Conservation (phyloP, 2,113 vertebrate species). For the Atherinomorus stipes region DNA sequence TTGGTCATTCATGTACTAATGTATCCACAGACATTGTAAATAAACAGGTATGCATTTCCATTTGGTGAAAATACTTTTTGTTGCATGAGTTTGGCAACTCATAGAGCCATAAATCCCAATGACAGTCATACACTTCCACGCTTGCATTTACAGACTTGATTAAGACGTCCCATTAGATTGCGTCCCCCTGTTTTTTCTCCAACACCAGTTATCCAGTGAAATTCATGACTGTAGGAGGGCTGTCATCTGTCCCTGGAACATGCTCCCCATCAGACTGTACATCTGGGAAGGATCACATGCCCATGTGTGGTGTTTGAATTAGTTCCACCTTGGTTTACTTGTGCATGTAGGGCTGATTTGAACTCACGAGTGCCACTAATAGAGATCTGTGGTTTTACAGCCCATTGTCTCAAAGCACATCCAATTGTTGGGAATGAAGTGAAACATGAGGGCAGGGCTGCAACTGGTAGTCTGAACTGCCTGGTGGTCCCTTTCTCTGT, state of each 20-base stretch:
- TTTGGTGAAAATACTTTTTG: not conserved
- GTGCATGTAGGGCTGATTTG: constrained; percentile 21
- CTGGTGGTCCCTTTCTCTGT: constrained; percentile 46
- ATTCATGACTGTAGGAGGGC: constrained; percentile 5
- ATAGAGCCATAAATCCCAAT: constrained; percentile 27
- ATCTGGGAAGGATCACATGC: constrained; percentile 54
- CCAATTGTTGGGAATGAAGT: not conserved
- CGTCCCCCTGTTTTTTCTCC: constrained; percentile 21
- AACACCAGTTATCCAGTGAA: constrained; percentile 7
- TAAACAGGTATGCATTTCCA: constrained; percentile 6
- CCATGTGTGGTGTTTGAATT: constrained; percentile 25
- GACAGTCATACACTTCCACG: constrained; percentile 6
- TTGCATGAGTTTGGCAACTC: not conserved
- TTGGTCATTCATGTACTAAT: not conserved
- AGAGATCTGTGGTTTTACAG: constrained; percentile 30
- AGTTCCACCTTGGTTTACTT: not conserved
- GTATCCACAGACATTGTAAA: not conserved
- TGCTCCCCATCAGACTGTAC: constrained; percentile 14
- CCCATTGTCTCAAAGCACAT: not conserved
- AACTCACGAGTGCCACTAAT: constrained; percentile 30
- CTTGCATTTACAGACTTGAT: constrained; percentile 1
- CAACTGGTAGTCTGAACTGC: constrained; percentile 6
- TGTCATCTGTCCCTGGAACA: constrained; percentile 33
- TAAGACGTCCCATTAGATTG: not conserved
- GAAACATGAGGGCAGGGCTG: constrained; percentile 1